Base-by-base conservation (phyloP, 2,113 vertebrate species). In the Tympanuchus pallidicinctus region DNA sequence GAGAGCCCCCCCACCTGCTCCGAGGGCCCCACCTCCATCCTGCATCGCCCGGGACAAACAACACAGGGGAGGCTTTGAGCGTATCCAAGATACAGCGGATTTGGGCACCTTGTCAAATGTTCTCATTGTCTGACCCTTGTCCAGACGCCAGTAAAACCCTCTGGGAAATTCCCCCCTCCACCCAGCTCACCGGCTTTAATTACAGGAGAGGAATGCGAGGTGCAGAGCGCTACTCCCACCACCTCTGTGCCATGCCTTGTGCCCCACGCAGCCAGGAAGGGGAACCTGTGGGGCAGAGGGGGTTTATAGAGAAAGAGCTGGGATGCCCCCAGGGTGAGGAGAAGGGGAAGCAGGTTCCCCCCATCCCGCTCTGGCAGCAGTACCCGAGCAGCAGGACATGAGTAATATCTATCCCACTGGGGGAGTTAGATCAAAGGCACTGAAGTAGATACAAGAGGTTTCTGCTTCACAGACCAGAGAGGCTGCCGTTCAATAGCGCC, bases 401-500 rank as follows among this genome's bases (percentile, higher is more conserved):
- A 97, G 97, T 98, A 97, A 98, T 97, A 90, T 86, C 72, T 71
- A 71, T 97, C 95, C 88, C 94, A 97, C 98, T 90, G 97, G 94
- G 96, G 94, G 95, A 97, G 97, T 85, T 70, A 95, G 96, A 98
- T 98, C 97, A 98, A 98, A 98, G 97, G 97, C 96, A 10, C 83
- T 91, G 67, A 67, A 97, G 97, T 94, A 98, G 98, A 98, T 98
- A 98, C 98, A 98, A 98, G 98, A 97, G 98, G 98, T 98, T 98
- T 98, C 98, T 98, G 98, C 98, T 97, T 97, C 98, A 97, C 96
- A 91, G 97, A 97, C 95, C 97, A 97, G 97, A 97, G 96, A 95
- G 97, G 97, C 97, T 89, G 96, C 97, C 95, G 95, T 96, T 99
- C 98, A 99, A 99, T 98, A 98, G 98, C 96, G 98, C 98, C 98